Percentiles rank a stretch among this genome's conserved stretches.
Conservation (phyloP, 1,140 invertebrate species). For the Trichonephila inaurata region DNA sequence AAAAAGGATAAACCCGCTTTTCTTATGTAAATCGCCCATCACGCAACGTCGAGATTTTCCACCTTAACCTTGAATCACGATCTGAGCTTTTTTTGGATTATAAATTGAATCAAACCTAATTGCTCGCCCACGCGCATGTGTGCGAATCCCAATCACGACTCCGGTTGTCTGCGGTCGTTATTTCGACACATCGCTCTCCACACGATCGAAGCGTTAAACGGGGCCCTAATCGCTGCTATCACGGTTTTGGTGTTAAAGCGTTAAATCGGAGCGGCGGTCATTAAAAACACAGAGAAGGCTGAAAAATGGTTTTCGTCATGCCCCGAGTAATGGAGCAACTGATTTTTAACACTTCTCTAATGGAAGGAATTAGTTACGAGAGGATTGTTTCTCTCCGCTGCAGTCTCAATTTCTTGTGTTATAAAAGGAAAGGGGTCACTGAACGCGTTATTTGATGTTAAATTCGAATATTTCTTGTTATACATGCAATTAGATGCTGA, state of each 20-base stretch:
- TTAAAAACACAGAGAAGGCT: background rate
- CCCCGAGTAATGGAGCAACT: background rate
- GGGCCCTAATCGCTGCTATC: conserved; percentile 2
- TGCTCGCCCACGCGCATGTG: background rate
- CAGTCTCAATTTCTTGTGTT: background rate
- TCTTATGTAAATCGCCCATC: background rate
- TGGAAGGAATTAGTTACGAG: background rate
- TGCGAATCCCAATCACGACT: background rate
- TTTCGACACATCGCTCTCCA: conserved; percentile 13
- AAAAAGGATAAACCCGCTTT: background rate
- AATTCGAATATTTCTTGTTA: background rate
- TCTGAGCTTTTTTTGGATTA: background rate
- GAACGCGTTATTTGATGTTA: background rate
- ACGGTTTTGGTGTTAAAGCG: conserved; percentile 40
- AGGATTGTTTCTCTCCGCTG: background rate
- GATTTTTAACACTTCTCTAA: background rate
- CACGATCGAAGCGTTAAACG: conserved; percentile 25
- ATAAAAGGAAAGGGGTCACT: background rate
- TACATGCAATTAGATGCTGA: background rate
- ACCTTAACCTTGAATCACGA: conserved; percentile 9
- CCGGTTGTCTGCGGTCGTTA: background rate
- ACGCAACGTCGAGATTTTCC: background rate
- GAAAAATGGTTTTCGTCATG: conserved; percentile 34
- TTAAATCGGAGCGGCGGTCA: conserved; percentile 9
- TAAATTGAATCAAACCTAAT: conserved; percentile 28